Evolutionary conservation across 2,888 invertebrate species (phyloP).

Genomic region (Aspidiotus rigidus): DNA sequence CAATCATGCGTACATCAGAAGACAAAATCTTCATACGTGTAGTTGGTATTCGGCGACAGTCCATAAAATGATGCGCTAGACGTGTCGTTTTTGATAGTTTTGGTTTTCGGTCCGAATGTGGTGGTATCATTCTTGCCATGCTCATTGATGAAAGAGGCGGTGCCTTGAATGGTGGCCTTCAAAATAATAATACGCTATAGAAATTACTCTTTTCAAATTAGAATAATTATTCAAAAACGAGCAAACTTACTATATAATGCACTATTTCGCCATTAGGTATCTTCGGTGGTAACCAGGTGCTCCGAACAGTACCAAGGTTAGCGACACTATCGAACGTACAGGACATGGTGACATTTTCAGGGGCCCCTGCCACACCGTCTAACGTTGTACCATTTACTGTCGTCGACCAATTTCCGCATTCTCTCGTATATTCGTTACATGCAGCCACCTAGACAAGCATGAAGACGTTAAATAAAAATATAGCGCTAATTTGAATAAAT

Average conservation of each 20-base stretch:
- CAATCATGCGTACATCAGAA: background rate
- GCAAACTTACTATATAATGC: constrained; percentile 54
- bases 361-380: constrained; percentile 70
- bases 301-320: constrained; percentile 53
- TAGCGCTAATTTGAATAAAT: background rate
- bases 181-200: background rate
- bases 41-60: constrained; percentile 73
- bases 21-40: constrained; percentile 52
- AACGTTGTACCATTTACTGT: constrained; percentile 70
- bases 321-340: constrained; percentile 57
- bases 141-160: constrained; percentile 50
- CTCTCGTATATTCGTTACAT: constrained; percentile 65
- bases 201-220: background rate
- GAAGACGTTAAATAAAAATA: background rate
- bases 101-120: constrained; percentile 53
- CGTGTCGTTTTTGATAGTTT: constrained; percentile 48
- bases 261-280: constrained; percentile 69
- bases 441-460: constrained; percentile 51
- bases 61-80: constrained; percentile 54
- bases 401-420: constrained; percentile 69
- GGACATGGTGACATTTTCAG: constrained; percentile 56
- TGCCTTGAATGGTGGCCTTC: constrained; percentile 4
- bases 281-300: constrained; percentile 64
- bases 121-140: constrained; percentile 47
- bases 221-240: background rate